These are phyloP conservation scores for Synodontis membranacea DNA, from an alignment of 2,113 vertebrate species.

Conservation along the genomic window DNA sequence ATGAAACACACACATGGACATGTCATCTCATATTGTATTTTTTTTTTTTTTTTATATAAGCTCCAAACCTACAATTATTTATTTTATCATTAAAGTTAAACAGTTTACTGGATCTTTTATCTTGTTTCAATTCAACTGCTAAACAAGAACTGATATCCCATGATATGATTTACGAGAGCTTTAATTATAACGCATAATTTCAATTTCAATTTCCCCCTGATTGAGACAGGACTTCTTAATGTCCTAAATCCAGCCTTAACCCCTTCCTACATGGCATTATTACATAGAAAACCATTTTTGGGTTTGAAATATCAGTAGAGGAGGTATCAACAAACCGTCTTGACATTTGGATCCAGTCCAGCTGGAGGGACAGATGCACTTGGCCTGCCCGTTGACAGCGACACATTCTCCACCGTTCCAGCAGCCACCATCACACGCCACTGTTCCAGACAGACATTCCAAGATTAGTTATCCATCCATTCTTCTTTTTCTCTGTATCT, in stretches of 20 bases:
- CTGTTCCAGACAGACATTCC: conserved; percentile 62
- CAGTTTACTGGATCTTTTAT: not conserved
- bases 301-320: not conserved
- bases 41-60: not conserved
- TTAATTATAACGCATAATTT: not conserved
- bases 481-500: not conserved
- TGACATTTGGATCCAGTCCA: conserved; percentile 84
- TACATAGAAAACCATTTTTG: not conserved
- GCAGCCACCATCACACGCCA: conserved; percentile 82
- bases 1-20: not conserved
- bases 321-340: conserved; percentile 72
- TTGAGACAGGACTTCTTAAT: not conserved
- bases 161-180: not conserved
- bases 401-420: conserved; percentile 83
- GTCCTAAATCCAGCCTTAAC: not conserved
- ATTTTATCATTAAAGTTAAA: not conserved
- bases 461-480: no score
- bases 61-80: not conserved
- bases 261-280: not conserved
- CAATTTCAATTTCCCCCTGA: not conserved
- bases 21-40: not conserved
- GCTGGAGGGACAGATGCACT: conserved; percentile 81
- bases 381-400: conserved; percentile 76
- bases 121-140: not conserved
- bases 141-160: not conserved